A percentile compares a stretch with the other conserved stretches of the same genome.
Evolutionary conservation across 1,140 invertebrate genomes (phyloP).

Genomic region (Habropoda laboriosa): DNA sequence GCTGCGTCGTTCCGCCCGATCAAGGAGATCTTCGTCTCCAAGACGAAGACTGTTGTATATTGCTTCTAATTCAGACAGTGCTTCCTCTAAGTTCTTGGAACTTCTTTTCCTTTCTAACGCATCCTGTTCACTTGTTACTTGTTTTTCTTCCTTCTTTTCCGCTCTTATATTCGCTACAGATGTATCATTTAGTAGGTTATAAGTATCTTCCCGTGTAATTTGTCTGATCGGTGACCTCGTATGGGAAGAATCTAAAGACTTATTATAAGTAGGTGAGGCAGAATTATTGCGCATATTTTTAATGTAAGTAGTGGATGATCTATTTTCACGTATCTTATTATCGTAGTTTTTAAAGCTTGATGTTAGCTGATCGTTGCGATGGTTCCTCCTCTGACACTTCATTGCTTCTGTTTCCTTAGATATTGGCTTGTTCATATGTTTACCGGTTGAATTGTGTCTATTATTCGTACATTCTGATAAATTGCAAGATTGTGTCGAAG

Average conservation of each 20-base stretch:
- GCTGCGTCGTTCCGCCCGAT: slow-evolving; percentile 89
- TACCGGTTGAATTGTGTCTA: slow-evolving; percentile 53
- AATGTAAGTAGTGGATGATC: slow-evolving; percentile 28
- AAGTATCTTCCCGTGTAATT: not conserved
- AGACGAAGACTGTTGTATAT: slow-evolving; percentile 93
- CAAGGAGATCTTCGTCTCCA: slow-evolving; percentile 90
- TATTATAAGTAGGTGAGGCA: not conserved
- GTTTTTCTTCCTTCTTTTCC: slow-evolving; percentile 6
- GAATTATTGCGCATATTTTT: slow-evolving; percentile 40
- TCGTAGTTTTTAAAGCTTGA: slow-evolving; percentile 30
- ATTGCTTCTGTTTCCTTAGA: slow-evolving; percentile 47
- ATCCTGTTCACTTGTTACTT: slow-evolving; percentile 70
- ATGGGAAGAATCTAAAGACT: slow-evolving; percentile 1
- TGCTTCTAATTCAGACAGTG: slow-evolving; percentile 92
- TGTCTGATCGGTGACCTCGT: slow-evolving; percentile 13
- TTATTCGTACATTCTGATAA: slow-evolving; percentile 50
- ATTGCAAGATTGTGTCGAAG: slow-evolving; percentile 28
- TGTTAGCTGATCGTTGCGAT: slow-evolving; percentile 56
- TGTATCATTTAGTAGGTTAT: slow-evolving; percentile 13
- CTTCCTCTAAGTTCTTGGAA: slow-evolving; percentile 92
- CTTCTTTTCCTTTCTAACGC: slow-evolving; percentile 80
- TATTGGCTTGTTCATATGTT: slow-evolving; percentile 35
- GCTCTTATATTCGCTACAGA: not conserved
- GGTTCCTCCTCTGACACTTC: slow-evolving; percentile 54
- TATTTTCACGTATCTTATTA: slow-evolving; percentile 6